Percentiles rank a stretch among this genome's conserved stretches.
Evolutionary conservation across 2,888 invertebrate species (phyloP).

Genomic region (Seira ritae): DNA sequence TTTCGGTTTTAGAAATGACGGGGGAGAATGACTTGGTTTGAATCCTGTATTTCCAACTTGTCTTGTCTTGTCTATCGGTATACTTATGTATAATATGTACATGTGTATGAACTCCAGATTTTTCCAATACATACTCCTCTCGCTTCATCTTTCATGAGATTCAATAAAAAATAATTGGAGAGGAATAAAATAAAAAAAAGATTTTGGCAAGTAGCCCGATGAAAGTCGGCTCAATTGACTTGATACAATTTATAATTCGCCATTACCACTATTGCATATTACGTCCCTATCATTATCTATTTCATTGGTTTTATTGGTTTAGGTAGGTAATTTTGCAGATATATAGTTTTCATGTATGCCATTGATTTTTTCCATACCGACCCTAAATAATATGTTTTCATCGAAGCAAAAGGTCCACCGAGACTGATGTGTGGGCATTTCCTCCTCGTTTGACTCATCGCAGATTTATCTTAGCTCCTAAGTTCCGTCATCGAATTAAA

Average conservation of each 20-base stretch:
- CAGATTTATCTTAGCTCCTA: no score
- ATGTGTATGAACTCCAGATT: slow-evolving; percentile 13
- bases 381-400: no score
- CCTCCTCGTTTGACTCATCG: no score
- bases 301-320: not conserved
- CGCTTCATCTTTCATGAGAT: slow-evolving; percentile 68
- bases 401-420: slow-evolving; percentile 3
- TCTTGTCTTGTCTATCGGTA: not conserved
- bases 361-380: not conserved
- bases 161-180: slow-evolving; percentile 72
- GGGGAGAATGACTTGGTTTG: not conserved
- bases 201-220: slow-evolving; percentile 69
- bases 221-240: not conserved
- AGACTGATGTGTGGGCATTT: not conserved
- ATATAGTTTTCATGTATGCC: not conserved
- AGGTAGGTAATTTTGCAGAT: no score
- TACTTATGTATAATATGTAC: no score
- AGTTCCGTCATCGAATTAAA: no score
- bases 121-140: slow-evolving; percentile 31
- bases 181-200: slow-evolving; percentile 65
- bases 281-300: not conserved
- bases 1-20: no score
- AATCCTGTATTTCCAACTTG: not conserved
- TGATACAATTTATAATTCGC: not conserved
- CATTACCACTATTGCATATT: not conserved